phyloP scores from a whole-genome alignment of 2,113 vertebrate species.

The Urocitellus parryii region DNA sequence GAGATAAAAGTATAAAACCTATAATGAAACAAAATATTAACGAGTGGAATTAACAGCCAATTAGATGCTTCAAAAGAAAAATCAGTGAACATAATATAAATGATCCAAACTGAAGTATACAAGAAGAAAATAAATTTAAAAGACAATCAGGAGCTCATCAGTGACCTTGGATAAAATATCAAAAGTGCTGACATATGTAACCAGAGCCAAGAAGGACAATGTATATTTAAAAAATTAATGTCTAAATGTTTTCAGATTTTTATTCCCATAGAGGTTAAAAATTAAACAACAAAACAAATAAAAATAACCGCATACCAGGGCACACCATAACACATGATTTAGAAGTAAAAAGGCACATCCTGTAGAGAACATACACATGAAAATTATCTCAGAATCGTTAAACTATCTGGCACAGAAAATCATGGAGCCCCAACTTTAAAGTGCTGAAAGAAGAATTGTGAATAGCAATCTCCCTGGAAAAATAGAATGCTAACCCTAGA shows the following conservation, averaged over 20 bases:
- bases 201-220: not conserved
- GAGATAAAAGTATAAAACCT: not conserved
- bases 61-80: not conserved
- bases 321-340: not conserved
- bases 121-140: not conserved
- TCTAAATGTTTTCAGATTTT: not conserved
- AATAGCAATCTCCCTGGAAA: not conserved
- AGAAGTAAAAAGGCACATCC: not conserved
- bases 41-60: not conserved
- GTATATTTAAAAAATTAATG: not conserved
- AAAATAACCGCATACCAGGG: not conserved
- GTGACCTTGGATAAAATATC: not conserved
- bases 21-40: not conserved
- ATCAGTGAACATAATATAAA: not conserved
- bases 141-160: not conserved
- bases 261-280: not conserved
- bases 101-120: not conserved
- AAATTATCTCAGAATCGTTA: not conserved
- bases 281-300: not conserved
- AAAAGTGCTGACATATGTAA: not conserved
- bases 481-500: not conserved
- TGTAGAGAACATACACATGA: not conserved
- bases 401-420: not conserved
- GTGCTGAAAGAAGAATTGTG: not conserved
- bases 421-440: not conserved